phyloP scores from a whole-genome alignment of 2,888 invertebrate species.

The Athetis lepigone region DNA sequence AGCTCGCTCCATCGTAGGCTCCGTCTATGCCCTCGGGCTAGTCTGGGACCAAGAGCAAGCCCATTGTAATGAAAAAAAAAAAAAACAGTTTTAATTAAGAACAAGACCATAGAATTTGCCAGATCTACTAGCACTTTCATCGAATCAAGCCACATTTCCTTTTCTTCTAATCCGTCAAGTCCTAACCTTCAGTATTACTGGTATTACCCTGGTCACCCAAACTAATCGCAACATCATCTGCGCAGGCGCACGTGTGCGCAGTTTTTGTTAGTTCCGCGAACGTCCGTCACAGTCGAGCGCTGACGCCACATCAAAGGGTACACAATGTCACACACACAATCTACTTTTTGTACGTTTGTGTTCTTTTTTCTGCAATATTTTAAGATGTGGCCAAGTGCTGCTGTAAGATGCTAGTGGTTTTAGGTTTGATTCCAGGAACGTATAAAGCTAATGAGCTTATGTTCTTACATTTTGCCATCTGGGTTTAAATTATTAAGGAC shows the following conservation, averaged over 20 bases:
- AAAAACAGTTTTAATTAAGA: too few relatives aligned
- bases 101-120: too few relatives aligned
- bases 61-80: too few relatives aligned
- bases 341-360: constrained; percentile 29
- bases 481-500: neutral
- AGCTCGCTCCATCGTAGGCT: too few relatives aligned
- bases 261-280: constrained; percentile 65
- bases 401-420: neutral
- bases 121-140: too few relatives aligned
- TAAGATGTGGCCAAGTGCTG: constrained; percentile 5
- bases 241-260: constrained; percentile 62
- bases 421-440: neutral
- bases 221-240: constrained; percentile 38
- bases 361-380: constrained; percentile 35
- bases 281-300: constrained; percentile 48
- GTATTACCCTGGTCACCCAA: too few relatives aligned
- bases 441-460: neutral
- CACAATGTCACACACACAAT: constrained; percentile 55
- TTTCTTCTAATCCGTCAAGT: too few relatives aligned
- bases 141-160: too few relatives aligned
- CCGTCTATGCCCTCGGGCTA: too few relatives aligned
- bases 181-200: neutral
- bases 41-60: too few relatives aligned
- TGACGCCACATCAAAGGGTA: constrained; percentile 64
- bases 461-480: too few relatives aligned